These are phyloP conservation scores for Ecdyonurus torrentis DNA, from an alignment of 2,888 invertebrate species.

Conservation along the genomic window DNA sequence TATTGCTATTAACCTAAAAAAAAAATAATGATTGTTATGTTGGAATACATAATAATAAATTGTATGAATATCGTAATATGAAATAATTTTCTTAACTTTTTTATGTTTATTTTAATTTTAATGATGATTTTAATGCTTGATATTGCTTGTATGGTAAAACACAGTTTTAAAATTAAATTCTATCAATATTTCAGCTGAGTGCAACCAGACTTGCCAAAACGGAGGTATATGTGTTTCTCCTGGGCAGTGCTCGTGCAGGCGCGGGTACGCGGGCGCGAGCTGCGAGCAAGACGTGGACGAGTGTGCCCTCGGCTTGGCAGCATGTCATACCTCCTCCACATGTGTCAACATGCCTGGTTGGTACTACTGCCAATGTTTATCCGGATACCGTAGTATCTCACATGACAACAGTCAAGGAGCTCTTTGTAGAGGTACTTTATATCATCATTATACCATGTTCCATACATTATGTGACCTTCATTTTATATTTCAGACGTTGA, in stretches of 20 bases:
- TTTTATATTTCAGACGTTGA: slow-evolving; percentile 48
- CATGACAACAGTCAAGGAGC: not conserved
- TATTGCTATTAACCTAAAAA: too few relatives aligned
- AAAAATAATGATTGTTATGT: too few relatives aligned
- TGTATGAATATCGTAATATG: too few relatives aligned
- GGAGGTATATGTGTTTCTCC: slow-evolving; percentile 67
- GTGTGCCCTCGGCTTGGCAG: slow-evolving; percentile 49
- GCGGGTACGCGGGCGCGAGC: slow-evolving; percentile 62
- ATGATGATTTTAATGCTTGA: too few relatives aligned
- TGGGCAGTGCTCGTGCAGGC: slow-evolving; percentile 58
- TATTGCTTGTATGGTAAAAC: too few relatives aligned
- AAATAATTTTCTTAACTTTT: too few relatives aligned
- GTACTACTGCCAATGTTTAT: slow-evolving; percentile 73
- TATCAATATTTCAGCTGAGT: slow-evolving; percentile 57
- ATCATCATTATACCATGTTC: not conserved
- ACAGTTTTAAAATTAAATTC: too few relatives aligned
- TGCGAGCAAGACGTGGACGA: slow-evolving; percentile 82
- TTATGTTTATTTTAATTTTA: too few relatives aligned
- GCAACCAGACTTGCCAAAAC: slow-evolving; percentile 63
- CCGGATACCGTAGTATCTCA: slow-evolving; percentile 41
- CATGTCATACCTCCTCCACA: slow-evolving; percentile 56
- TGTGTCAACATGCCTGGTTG: slow-evolving; percentile 83
- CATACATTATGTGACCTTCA: not conserved
- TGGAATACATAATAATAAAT: too few relatives aligned
- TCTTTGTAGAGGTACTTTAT: not conserved